Percentiles rank a stretch among this genome's conserved stretches.
These are phyloP conservation scores for Pangasius sanitwongsei DNA, from an alignment of 2,797 vertebrate genomes.

Conservation along the genomic window DNA sequence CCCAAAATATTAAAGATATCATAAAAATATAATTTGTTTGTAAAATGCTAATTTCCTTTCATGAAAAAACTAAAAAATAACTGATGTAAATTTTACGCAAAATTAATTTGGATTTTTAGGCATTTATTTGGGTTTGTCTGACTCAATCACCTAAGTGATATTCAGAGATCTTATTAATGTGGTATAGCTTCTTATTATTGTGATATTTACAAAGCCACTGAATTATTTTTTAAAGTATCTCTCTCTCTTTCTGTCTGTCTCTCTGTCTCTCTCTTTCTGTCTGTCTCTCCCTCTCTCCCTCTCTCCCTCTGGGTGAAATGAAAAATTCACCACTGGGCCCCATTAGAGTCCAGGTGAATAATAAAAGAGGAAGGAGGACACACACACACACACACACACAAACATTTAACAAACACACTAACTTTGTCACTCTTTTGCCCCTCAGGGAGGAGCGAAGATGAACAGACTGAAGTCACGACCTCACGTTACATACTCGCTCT, in stretches of 20 bases:
- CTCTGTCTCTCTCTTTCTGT: too few relatives aligned
- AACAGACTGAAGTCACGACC: background rate
- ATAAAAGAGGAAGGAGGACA: constrained; percentile 61
- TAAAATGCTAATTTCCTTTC: too few relatives aligned
- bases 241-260: background rate
- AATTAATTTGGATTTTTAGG: too few relatives aligned
- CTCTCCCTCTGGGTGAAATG: constrained; percentile 82
- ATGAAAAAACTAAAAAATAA: too few relatives aligned
- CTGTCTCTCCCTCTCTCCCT: too few relatives aligned
- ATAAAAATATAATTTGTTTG: too few relatives aligned
- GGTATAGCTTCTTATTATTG: too few relatives aligned
- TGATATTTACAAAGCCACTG: background rate
- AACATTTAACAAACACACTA: background rate
- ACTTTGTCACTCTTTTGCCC: background rate
- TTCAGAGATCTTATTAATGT: too few relatives aligned
- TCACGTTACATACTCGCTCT: background rate
- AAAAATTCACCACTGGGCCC: constrained; percentile 90
- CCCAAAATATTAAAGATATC: too few relatives aligned
- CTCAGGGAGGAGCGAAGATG: background rate
- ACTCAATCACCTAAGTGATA: too few relatives aligned
- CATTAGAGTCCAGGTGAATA: constrained; percentile 89
- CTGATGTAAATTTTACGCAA: too few relatives aligned
- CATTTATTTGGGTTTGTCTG: too few relatives aligned
- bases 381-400: background rate
- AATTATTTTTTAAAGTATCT: background rate